Base-by-base conservation (phyloP, 2,797 vertebrate species). In the Hypotaenidia okinawae region DNA sequence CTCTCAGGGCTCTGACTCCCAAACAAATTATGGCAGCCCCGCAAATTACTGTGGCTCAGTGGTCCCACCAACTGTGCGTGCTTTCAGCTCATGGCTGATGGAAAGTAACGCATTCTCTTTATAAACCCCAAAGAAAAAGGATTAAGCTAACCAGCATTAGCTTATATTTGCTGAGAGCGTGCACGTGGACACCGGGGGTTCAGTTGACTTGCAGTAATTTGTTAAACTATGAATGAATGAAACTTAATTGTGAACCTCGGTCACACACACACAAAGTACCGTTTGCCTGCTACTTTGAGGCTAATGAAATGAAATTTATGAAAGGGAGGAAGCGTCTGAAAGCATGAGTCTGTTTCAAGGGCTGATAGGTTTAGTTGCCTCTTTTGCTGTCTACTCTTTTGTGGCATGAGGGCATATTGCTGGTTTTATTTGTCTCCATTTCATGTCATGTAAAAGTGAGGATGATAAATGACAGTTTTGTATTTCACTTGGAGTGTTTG, bases 391-490 rank as follows among this genome's bases (percentile, higher is more conserved):
- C 57, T 22, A 28, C 7, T 32, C 11, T 58, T 35, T 12, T 35
- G 47, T 64, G 45, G 66, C 45, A 67, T 23, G 25, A 58, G 47
- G 27, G 22, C 18, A 4, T n/a, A 28, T 24, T 16, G 8, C 30
- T 76, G 59, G 4, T 52, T 49, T 37, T 41, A 37, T 61, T 51
- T 67, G 25, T 54, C 35, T 69, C n/a, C 0, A 0, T 76, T 81
- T 61, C 41, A 28, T 1, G 1, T 33, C 45, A 25, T 12, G 1
- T 25, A 22, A 52, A 89, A 79, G 13, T 0, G 0, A 77, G 24
- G 58, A 74, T 41, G 72, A 73, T 49, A 91, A 93, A 80, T 77
- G 32, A 11, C 13, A n/a, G 32, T 1, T 61, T n/a, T 74, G 6
- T 57, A 10, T 93, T 80, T 86, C 6, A 3, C 12, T 43, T 41